Percentiles rank a stretch among this genome's conserved stretches.
phyloP scores from a whole-genome alignment of 2,888 invertebrate genomes.

The Drosophila algonquin region DNA sequence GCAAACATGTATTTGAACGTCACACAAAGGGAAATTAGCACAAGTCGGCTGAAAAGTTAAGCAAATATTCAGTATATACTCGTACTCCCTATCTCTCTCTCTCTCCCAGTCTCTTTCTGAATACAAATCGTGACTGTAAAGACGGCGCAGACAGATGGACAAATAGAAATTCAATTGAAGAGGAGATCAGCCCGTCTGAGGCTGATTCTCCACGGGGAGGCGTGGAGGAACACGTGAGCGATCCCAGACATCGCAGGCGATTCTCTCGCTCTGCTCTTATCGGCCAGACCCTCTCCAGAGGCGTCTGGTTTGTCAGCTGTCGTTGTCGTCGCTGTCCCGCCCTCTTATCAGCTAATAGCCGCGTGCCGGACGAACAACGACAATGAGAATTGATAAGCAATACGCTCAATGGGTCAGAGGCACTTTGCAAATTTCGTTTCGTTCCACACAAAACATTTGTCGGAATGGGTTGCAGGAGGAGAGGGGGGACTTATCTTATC shows the following conservation, averaged over 20 bases:
- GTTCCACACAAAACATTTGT: constrained; percentile 28
- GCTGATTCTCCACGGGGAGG: constrained; percentile 1
- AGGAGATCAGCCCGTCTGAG: not conserved
- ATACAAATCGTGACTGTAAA: constrained; percentile 54
- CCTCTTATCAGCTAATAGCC: constrained; percentile 64
- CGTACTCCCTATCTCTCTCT: not conserved
- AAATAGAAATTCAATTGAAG: constrained; percentile 35
- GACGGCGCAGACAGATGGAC: constrained; percentile 20
- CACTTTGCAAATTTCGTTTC: constrained; percentile 52
- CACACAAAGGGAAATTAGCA: constrained; percentile 70
- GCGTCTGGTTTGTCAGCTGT: constrained; percentile 50
- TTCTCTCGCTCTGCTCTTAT: constrained; percentile 29
- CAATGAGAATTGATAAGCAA: constrained; percentile 55
- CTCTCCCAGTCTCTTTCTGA: constrained; percentile 1
- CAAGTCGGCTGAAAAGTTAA: constrained; percentile 71
- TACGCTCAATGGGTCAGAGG: constrained; percentile 56
- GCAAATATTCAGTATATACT: constrained; percentile 39
- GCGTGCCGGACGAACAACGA: constrained; percentile 58
- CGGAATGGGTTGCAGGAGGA: not conserved
- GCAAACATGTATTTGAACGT: constrained; percentile 39
- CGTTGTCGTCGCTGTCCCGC: not conserved
- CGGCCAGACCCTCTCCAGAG: constrained; percentile 26
- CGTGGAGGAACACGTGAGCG: constrained; percentile 66
- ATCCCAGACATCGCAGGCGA: not conserved
- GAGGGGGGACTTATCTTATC: constrained; percentile 35